Evolutionary conservation across 2,888 invertebrate species (phyloP), one percentile per base, ranked within the genome.

Genomic region (Corythucha ciliata): DNA sequence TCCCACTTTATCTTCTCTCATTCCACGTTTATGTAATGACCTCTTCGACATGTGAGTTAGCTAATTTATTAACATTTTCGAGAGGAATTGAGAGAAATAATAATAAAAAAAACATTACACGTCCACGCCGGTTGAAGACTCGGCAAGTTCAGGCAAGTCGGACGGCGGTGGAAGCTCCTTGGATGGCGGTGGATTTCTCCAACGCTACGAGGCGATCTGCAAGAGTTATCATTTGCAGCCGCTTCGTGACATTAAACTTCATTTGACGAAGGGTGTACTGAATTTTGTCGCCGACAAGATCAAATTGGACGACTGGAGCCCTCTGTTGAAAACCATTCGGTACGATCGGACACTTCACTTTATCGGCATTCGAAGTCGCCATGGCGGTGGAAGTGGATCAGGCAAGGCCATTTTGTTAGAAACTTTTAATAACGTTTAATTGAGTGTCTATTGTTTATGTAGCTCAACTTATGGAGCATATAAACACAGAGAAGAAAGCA

Each of bases 251-350:
- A 52, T 56, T 12, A 56, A 53, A 53, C 48, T 52, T 4, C 36
- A 39, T 10, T 46, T 40, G 18, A 52, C 55, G 21, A 58, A 59
- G 25, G 54, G 56, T 42, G 67, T 71, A 33, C 62, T 82, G 55
- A 85, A 86, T 59, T 80, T 87, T 61, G 77, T 76, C 57, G 82
- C 80, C 45, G 86, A 87, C 63, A 76, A 84, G 58, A 74, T 87
- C 44, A 81, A 80, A 62, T 77, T 81, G 55, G 77, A 74, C 55
- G 85, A 87, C 58, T 87, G 86, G 86, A 72, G 75, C 25, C 79
- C 85, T 1, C 78, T 87, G 41, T 68, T 83, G 44, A 81, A 81
- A 60, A 81, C 86, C 0, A 68, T 87, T 4, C 74, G 78, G 41
- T 73, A 79, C 57, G 87, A 87, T 65, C 73, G 79, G 44, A 80